These are phyloP conservation scores for Hippocampus kuda DNA, from an alignment of 2,797 vertebrate genomes.

Conservation along the genomic window DNA sequence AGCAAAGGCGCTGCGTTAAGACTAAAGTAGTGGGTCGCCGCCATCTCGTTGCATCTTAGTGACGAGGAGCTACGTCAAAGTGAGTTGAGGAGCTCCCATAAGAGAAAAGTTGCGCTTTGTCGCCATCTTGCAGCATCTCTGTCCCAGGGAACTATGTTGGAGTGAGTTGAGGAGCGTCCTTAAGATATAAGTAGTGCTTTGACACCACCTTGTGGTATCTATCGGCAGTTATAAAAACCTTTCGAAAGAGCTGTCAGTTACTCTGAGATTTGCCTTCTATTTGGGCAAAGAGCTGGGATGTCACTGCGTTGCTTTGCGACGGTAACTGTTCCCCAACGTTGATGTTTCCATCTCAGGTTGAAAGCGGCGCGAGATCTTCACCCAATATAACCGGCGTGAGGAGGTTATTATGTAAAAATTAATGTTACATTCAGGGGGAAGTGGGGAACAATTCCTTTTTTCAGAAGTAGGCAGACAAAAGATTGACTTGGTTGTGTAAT, in stretches of 20 bases:
- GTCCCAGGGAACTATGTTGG: not conserved
- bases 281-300: not conserved
- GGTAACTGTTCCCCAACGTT: not conserved
- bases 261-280: too few relatives aligned
- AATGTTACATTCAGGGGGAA: too few relatives aligned
- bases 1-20: too few relatives aligned
- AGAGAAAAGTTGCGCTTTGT: not conserved
- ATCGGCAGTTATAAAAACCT: not conserved
- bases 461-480: not conserved
- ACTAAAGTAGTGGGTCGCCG: too few relatives aligned
- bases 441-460: not conserved
- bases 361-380: not conserved
- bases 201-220: not conserved
- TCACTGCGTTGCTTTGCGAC: not conserved
- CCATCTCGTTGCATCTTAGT: too few relatives aligned
- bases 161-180: not conserved
- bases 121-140: not conserved
- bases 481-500: not conserved
- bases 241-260: too few relatives aligned
- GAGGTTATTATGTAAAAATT: not conserved
- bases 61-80: too few relatives aligned
- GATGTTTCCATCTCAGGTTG: not conserved
- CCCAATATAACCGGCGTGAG: not conserved
- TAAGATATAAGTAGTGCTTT: not conserved
- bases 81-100: not conserved